These are phyloP conservation scores for Thumatha senex DNA, from an alignment of 2,888 invertebrate genomes.

Conservation along the genomic window DNA sequence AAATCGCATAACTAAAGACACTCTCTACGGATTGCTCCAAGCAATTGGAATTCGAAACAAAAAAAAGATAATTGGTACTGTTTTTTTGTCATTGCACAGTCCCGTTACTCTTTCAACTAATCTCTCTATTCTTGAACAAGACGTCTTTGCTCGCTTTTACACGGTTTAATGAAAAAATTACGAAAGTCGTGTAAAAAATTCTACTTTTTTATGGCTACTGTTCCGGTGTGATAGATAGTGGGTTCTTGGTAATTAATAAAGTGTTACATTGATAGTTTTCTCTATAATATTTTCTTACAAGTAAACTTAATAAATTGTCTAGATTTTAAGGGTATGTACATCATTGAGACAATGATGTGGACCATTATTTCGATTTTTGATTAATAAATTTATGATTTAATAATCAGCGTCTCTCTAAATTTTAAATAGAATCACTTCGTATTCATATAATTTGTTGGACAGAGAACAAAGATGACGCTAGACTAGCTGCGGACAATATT, in stretches of 20 bases:
- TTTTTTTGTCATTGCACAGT: slow-evolving; percentile 68
- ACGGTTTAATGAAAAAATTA: slow-evolving; percentile 43
- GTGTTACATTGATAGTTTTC: slow-evolving; percentile 2
- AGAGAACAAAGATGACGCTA: too few species aligned
- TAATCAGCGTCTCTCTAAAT: too few species aligned
- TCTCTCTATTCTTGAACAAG: slow-evolving; percentile 58
- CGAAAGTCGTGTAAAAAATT: slow-evolving; percentile 46
- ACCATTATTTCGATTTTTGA: too few species aligned
- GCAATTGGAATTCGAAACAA: slow-evolving; percentile 71
- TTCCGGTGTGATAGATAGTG: slow-evolving; percentile 35
- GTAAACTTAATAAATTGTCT: too few species aligned
- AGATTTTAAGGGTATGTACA: too few species aligned
- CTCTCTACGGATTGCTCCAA: slow-evolving; percentile 67
- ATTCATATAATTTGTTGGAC: too few species aligned
- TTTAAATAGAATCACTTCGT: too few species aligned
- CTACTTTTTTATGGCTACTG: slow-evolving; percentile 30
- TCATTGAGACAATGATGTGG: too few species aligned
- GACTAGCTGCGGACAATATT: too few species aligned
- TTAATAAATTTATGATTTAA: too few species aligned
- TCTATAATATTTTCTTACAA: too few species aligned
- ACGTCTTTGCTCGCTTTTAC: slow-evolving; percentile 53
- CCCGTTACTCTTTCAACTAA: slow-evolving; percentile 66
- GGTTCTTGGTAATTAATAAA: slow-evolving; percentile 16
- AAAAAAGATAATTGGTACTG: slow-evolving; percentile 78
- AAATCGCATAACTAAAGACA: slow-evolving; percentile 78